phyloP scores from a whole-genome alignment of 2,797 vertebrate genomes.

The Sebastes diploproa region DNA sequence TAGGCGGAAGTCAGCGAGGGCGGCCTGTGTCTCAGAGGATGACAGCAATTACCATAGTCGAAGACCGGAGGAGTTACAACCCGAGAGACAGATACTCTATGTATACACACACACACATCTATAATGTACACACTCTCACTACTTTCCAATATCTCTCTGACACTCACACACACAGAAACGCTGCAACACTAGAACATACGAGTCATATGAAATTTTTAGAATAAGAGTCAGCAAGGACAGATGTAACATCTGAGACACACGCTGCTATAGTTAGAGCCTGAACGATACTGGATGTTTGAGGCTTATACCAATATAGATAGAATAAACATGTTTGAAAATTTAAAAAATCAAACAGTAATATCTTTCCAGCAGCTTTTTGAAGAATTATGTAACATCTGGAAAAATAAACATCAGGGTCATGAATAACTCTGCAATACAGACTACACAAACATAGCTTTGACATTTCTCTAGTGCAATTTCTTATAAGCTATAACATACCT shows the following conservation, averaged over 20 bases:
- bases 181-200: not conserved
- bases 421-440: not conserved
- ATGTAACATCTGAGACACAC: not conserved
- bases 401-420: not conserved
- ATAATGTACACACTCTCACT: not conserved
- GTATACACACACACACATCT: not conserved
- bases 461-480: not conserved
- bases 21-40: constrained; percentile 26
- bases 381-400: not conserved
- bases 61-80: constrained; percentile 7
- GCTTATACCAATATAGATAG: not conserved
- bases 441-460: not conserved
- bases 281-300: not conserved
- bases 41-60: constrained; percentile 49
- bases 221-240: too few species aligned
- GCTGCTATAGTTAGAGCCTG: not conserved
- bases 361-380: too few species aligned
- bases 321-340: not conserved
- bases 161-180: not conserved
- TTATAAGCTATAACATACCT: not conserved
- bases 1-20: constrained; percentile 8
- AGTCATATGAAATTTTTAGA: not conserved
- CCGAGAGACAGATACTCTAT: not conserved
- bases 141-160: not conserved
- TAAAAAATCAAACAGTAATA: not conserved